Conservation (phyloP, 2,797 vertebrate species). For the Myioborus melanocephalus region DNA sequence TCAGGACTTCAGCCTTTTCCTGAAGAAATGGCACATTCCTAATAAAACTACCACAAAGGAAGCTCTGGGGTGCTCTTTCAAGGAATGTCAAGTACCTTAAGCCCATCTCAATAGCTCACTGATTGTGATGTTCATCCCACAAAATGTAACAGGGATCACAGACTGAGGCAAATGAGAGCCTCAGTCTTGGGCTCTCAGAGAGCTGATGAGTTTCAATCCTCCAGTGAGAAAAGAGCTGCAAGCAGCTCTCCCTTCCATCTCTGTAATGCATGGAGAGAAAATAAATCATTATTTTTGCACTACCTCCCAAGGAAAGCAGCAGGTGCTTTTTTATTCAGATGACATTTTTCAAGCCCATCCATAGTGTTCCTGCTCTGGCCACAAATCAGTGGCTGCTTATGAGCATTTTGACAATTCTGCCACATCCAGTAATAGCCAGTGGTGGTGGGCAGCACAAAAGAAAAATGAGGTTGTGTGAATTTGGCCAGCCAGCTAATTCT, state of each 20-base stretch:
- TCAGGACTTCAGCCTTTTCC: not conserved
- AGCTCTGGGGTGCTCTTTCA: not conserved
- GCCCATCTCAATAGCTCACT: not conserved
- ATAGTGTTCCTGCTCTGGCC: not conserved
- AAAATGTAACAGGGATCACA: not conserved
- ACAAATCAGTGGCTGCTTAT: not conserved
- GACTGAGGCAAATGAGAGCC: not conserved
- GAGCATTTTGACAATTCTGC: not conserved
- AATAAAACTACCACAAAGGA: not conserved
- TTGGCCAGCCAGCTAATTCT: not conserved
- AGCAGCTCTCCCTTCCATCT: not conserved
- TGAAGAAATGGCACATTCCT: not conserved
- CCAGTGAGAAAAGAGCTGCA: not conserved
- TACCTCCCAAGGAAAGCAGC: not conserved
- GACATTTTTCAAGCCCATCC: not conserved
- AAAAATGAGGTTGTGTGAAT: not conserved
- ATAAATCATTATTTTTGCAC: not conserved
- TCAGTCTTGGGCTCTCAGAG: not conserved
- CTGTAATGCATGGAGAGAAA: not conserved
- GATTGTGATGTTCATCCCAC: not conserved
- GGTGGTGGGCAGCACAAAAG: not conserved
- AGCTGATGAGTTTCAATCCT: not conserved
- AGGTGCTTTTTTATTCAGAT: not conserved
- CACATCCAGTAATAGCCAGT: not conserved
- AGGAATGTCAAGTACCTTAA: not conserved